These are phyloP conservation scores for Nipponacmea schrenckii DNA, from an alignment of 2,888 invertebrate genomes.

Conservation along the genomic window DNA sequence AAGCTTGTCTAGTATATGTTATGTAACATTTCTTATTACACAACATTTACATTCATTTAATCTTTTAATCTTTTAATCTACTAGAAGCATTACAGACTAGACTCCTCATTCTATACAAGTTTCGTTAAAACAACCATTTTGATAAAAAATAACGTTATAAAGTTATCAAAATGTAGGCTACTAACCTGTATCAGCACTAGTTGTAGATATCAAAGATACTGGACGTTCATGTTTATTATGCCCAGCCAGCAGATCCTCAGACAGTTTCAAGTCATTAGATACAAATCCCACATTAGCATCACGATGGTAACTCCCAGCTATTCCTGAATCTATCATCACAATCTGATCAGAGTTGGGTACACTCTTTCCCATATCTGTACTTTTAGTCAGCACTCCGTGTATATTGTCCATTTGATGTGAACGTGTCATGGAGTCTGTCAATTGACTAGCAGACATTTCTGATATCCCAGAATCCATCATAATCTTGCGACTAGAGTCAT, in stretches of 20 bases:
- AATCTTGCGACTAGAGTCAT: constrained; percentile 19
- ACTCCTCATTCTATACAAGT: too few relatives aligned
- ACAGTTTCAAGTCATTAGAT: constrained; percentile 30
- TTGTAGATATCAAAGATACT: constrained; percentile 68
- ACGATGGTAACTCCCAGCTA: constrained; percentile 16
- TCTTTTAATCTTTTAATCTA: too few relatives aligned
- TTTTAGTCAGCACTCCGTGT: constrained; percentile 12
- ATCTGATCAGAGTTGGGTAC: constrained; percentile 3
- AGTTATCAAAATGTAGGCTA: not conserved
- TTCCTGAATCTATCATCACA: constrained; percentile 36
- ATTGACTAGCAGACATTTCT: constrained; percentile 17
- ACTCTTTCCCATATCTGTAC: constrained; percentile 16
- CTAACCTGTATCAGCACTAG: constrained; percentile 85
- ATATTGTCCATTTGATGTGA: constrained; percentile 20
- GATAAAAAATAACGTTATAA: too few relatives aligned
- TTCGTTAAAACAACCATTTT: too few relatives aligned
- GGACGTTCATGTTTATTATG: constrained; percentile 58
- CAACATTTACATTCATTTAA: too few relatives aligned
- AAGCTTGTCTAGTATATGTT: too few relatives aligned
- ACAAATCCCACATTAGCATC: constrained; percentile 11
- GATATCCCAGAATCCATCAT: constrained; percentile 55
- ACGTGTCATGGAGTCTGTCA: constrained; percentile 23
- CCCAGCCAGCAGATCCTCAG: constrained; percentile 50
- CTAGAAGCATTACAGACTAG: too few relatives aligned
- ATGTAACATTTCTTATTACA: too few relatives aligned